Conservation (phyloP, 1,140 invertebrate species). For the Stegodyphus dumicola region DNA sequence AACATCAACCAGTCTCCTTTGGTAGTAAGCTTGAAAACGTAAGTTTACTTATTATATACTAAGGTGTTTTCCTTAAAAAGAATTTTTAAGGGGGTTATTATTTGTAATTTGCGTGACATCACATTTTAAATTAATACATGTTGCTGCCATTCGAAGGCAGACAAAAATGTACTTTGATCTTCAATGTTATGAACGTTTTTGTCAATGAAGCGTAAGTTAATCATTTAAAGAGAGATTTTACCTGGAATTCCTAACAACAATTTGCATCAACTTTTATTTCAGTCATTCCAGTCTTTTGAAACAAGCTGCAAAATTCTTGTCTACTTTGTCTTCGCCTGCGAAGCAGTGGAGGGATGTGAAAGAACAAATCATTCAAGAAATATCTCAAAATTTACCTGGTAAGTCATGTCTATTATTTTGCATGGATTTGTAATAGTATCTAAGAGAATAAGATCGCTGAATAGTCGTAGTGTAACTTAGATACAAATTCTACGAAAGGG, state of each 20-base stretch:
- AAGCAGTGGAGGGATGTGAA: conserved; percentile 25
- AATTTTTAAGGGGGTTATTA: too few relatives aligned
- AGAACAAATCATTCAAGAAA: conserved; percentile 11
- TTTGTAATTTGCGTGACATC: too few relatives aligned
- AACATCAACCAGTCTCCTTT: conserved; percentile 3
- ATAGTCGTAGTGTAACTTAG: too few relatives aligned
- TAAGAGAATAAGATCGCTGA: too few relatives aligned
- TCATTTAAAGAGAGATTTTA: neutral
- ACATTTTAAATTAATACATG: too few relatives aligned
- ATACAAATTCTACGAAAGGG: too few relatives aligned
- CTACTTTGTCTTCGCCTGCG: neutral
- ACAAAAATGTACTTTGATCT: too few relatives aligned
- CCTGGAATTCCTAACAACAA: neutral
- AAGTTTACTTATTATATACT: neutral
- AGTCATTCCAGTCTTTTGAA: conserved; percentile 28
- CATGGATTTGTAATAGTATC: too few relatives aligned
- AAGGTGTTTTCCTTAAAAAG: too few relatives aligned
- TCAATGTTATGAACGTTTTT: too few relatives aligned
- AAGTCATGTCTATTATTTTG: neutral
- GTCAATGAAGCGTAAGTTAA: too few relatives aligned
- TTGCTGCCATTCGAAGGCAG: too few relatives aligned
- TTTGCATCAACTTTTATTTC: neutral
- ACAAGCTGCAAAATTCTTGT: conserved; percentile 20
- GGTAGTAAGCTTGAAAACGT: conserved; percentile 16
- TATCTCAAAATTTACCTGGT: conserved; percentile 50